Conservation (phyloP, 2,888 invertebrate species). For the Tipula helvola region DNA sequence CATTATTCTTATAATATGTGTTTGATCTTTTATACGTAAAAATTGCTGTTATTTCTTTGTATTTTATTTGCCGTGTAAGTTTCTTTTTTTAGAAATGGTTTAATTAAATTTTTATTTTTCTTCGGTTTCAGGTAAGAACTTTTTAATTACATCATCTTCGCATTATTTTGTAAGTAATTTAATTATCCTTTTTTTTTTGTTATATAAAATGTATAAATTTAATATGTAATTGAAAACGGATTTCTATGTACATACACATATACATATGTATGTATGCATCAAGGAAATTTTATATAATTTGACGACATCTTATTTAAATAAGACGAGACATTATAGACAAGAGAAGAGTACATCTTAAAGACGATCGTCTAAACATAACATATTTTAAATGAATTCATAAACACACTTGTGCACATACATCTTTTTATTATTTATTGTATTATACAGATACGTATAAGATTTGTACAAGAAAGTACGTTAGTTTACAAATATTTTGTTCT, state of each 20-base stretch:
- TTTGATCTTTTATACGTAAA: background rate
- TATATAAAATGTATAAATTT: background rate
- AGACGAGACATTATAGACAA: background rate
- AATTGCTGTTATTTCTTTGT: background rate
- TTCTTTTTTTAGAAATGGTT: background rate
- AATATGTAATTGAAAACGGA: background rate
- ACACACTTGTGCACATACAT: background rate
- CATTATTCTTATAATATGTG: background rate
- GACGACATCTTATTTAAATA: background rate
- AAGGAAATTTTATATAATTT: background rate
- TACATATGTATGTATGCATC: background rate
- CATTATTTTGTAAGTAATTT: background rate
- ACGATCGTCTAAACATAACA: background rate
- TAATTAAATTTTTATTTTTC: background rate
- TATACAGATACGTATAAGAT: background rate
- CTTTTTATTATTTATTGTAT: background rate
- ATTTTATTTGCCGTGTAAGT: background rate
- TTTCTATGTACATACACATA: background rate
- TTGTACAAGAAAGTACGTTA: background rate
- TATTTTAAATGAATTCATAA: background rate
- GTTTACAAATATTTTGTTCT: background rate
- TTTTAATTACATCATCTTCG: background rate
- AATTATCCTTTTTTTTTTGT: background rate
- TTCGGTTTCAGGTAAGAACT: background rate
- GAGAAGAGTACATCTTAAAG: background rate